A percentile compares a stretch with the other conserved stretches of the same genome.
phyloP scores from a whole-genome alignment of 2,113 vertebrate species.

The Pagrus major region DNA sequence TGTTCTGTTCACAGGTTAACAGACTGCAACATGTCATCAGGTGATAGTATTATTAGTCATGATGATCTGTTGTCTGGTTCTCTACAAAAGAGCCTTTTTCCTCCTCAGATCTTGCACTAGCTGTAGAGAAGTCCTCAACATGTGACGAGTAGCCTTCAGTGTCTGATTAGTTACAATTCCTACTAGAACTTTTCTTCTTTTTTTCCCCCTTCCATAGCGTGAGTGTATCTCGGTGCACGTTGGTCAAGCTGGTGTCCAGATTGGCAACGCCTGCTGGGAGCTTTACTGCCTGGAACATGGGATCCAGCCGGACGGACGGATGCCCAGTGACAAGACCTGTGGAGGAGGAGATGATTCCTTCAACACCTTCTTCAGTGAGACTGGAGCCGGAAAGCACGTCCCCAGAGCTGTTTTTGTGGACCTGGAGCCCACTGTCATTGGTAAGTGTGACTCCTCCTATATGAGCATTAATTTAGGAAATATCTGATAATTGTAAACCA shows the following conservation, averaged over 20 bases:
- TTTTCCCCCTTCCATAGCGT: neutral
- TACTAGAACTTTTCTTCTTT: neutral
- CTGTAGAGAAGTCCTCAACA: too few relatives aligned
- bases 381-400: slow-evolving; percentile 85
- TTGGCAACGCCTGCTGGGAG: slow-evolving; percentile 48
- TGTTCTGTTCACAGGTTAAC: too few relatives aligned
- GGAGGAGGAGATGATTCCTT: slow-evolving; percentile 66
- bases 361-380: slow-evolving; percentile 84
- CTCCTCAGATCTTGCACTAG: too few relatives aligned
- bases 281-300: slow-evolving; percentile 49
- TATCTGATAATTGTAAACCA: too few relatives aligned
- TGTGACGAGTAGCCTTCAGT: neutral
- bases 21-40: too few relatives aligned
- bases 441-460: too few relatives aligned
- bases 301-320: slow-evolving; percentile 64
- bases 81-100: too few relatives aligned
- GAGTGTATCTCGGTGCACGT: slow-evolving; percentile 49
- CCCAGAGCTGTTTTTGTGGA: slow-evolving; percentile 85
- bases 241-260: slow-evolving; percentile 52
- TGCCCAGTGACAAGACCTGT: slow-evolving; percentile 59
- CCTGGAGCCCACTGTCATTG: slow-evolving; percentile 62
- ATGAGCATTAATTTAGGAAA: too few relatives aligned
- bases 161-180: neutral
- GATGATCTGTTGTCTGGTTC: too few relatives aligned
- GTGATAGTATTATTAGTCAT: too few relatives aligned